phyloP scores from a whole-genome alignment of 2,797 vertebrate species.

The Anas acuta region DNA sequence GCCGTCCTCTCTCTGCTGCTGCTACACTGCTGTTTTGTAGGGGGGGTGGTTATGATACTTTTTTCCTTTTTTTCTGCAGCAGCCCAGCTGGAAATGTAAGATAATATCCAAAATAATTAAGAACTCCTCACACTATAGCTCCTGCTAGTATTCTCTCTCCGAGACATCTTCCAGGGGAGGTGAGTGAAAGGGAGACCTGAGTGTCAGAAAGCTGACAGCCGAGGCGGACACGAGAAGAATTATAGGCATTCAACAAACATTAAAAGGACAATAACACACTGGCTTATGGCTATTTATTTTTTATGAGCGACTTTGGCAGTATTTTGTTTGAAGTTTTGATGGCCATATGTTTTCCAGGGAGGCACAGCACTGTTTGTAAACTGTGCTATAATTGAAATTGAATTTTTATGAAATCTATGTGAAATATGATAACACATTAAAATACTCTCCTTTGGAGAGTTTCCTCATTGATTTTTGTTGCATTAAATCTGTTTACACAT shows the following conservation, averaged over 20 bases:
- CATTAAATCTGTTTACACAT: constrained; percentile 73
- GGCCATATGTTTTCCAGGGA: constrained; percentile 73
- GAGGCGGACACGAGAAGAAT: constrained; percentile 6
- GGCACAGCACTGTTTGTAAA: constrained; percentile 66
- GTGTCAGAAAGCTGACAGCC: constrained; percentile 49
- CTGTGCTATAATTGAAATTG: constrained; percentile 74
- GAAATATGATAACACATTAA: constrained; percentile 74
- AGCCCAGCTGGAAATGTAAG: constrained; percentile 20
- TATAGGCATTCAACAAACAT: constrained; percentile 59
- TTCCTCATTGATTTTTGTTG: constrained; percentile 71
- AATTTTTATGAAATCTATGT: constrained; percentile 72
- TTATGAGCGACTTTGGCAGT: constrained; percentile 67
- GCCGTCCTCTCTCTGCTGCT: neutral
- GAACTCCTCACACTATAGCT: neutral
- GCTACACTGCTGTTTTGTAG: accelerated
- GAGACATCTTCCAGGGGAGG: neutral
- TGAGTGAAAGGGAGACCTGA: neutral
- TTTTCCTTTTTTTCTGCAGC: neutral
- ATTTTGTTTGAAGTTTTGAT: constrained; percentile 75
- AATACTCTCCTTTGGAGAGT: constrained; percentile 67
- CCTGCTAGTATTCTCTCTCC: neutral
- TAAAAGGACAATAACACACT: constrained; percentile 72
- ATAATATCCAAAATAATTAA: constrained; percentile 34
- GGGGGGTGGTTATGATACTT: no score
- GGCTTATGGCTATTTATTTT: constrained; percentile 72